Percentiles rank a stretch among this genome's conserved stretches.
Evolutionary conservation across 1,140 invertebrate species (phyloP).

Genomic region (Lutraria rhynchaena): DNA sequence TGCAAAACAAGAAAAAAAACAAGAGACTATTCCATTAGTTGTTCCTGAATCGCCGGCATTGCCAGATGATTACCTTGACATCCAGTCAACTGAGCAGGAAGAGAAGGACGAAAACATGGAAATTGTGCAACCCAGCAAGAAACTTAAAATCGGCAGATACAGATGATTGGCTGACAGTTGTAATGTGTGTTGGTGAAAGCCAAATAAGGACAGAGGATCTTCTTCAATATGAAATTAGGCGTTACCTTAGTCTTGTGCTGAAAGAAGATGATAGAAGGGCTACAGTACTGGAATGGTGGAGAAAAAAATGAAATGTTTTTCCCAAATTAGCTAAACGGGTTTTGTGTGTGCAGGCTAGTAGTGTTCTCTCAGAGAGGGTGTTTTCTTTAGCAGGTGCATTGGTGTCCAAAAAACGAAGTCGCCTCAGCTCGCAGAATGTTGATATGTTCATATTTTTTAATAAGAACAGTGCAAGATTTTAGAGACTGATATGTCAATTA

Average conservation of each 20-base stretch:
- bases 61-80: too few relatives aligned
- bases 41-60: too few relatives aligned
- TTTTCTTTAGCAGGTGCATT: not conserved
- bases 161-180: constrained; percentile 17
- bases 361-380: constrained; percentile 7
- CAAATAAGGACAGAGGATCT: too few relatives aligned
- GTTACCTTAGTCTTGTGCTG: too few relatives aligned
- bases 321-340: not conserved
- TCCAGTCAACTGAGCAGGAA: too few relatives aligned
- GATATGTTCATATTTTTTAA: constrained; percentile 9
- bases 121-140: not conserved
- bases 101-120: too few relatives aligned
- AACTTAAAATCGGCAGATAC: constrained; percentile 5
- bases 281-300: too few relatives aligned
- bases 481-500: too few relatives aligned
- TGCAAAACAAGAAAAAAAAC: too few relatives aligned
- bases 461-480: not conserved
- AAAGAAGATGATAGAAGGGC: too few relatives aligned
- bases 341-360: not conserved
- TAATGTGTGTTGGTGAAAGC: constrained; percentile 10
- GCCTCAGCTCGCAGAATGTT: not conserved
- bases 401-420: constrained; percentile 6
- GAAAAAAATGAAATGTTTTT: not conserved
- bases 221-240: too few relatives aligned
- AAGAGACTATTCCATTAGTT: too few relatives aligned